A percentile compares a stretch with the other conserved stretches of the same genome.
Evolutionary conservation across 2,113 vertebrate genomes (phyloP).

Genomic region (Melanostigma gelatinosum): DNA sequence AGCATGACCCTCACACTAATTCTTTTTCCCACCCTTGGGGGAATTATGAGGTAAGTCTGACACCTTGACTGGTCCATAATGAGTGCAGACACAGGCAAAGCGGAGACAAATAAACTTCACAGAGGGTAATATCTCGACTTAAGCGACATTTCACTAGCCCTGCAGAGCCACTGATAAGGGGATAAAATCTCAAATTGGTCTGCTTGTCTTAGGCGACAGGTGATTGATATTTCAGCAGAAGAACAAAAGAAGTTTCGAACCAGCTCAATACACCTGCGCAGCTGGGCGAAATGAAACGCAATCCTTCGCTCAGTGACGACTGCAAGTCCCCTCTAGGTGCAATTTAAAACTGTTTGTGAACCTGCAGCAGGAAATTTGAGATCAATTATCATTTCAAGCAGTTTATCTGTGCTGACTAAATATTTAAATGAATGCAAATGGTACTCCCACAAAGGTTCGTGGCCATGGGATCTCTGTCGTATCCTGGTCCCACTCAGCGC

Average conservation of each 20-base stretch:
- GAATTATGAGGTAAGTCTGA: constrained; percentile 52
- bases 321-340: neutral
- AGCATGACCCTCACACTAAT: constrained; percentile 21
- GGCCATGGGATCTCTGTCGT: constrained; percentile 51
- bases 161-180: constrained; percentile 50
- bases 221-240: constrained; percentile 55
- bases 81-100: constrained; percentile 18
- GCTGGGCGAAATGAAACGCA: constrained; percentile 18
- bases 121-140: constrained; percentile 32
- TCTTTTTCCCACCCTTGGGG: constrained; percentile 10
- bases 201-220: constrained; percentile 25
- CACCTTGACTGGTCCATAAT: constrained; percentile 38
- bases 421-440: constrained; percentile 79
- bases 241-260: constrained; percentile 22
- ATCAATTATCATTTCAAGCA: constrained; percentile 33
- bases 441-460: constrained; percentile 65
- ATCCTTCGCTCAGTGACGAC: neutral
- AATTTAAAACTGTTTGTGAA: constrained; percentile 16
- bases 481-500: constrained; percentile 64
- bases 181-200: constrained; percentile 45
- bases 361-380: neutral
- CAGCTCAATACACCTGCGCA: neutral
- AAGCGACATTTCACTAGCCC: constrained; percentile 36
- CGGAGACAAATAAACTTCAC: constrained; percentile 42
- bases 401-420: constrained; percentile 54